Conservation (phyloP, 2,888 invertebrate species). For the Mesoligia furuncula region DNA sequence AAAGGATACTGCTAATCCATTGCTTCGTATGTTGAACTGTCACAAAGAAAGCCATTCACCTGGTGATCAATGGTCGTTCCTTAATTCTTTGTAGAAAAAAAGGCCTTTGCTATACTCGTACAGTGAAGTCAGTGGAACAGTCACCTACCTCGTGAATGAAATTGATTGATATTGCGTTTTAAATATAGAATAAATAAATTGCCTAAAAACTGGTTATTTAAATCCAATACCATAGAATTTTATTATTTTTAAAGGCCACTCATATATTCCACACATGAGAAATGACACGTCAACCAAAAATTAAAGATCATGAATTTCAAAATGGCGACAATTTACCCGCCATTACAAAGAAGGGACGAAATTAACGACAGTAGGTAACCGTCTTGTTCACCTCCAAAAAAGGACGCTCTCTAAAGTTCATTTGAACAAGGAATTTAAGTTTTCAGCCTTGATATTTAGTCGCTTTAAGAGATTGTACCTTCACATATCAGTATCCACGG, state of each 20-base stretch:
- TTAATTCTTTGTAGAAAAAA: neutral
- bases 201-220: neutral
- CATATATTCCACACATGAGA: neutral
- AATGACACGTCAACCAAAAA: neutral
- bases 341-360: slow-evolving; percentile 6
- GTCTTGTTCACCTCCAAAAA: slow-evolving; percentile 52
- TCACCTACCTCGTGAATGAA: neutral
- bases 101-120: neutral
- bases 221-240: slow-evolving; percentile 13
- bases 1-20: too few species aligned
- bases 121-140: neutral
- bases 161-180: neutral
- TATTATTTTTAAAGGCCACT: slow-evolving; percentile 1
- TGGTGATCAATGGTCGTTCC: neutral
- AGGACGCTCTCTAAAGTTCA: slow-evolving; percentile 38
- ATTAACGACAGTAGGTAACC: slow-evolving; percentile 4
- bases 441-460: slow-evolving; percentile 58
- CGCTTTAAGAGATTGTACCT: slow-evolving; percentile 36
- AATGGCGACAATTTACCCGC: slow-evolving; percentile 25
- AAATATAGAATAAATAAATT: too few species aligned
- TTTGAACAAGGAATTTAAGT: slow-evolving; percentile 40
- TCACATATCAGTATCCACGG: neutral
- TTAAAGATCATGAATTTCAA: slow-evolving; percentile 1
- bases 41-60: too few species aligned
- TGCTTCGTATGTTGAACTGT: too few species aligned